Evolutionary conservation across 23 tunicate genomes (phyloP), one percentile per base, ranked within the genome.

Genomic region (Botrylloides violaceus): DNA sequence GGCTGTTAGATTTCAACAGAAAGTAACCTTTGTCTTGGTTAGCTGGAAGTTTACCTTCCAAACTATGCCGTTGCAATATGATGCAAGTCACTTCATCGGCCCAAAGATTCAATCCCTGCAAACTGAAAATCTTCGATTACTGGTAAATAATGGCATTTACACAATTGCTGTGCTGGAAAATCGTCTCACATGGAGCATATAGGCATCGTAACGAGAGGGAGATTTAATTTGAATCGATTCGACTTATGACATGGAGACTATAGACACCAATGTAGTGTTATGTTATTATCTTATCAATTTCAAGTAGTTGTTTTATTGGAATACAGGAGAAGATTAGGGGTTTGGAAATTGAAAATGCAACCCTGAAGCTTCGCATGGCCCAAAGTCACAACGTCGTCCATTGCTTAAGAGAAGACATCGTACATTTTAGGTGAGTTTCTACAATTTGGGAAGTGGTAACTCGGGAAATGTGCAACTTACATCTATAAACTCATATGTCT

Each of bases 11-110:
- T 47, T 12, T 47, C 12, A 47, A 47, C 55, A 47, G 55, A 12
- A 12, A 47, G n/a, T n/a, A n/a, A n/a, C n/a, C n/a, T n/a, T n/a
- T n/a, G n/a, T n/a, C n/a, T n/a, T n/a, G n/a, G n/a, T n/a, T n/a
- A n/a, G n/a, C n/a, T n/a, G n/a, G n/a, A n/a, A n/a, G n/a, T n/a
- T n/a, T 43, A 9, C 53, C 53, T 43, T 43, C 53, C 53, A 43
- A 43, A 68, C 20, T 9, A 68, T 68, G 74, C 74, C 74, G 0
- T 25, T 68, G 15, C 36, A 43, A 21, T 68, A 35, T 1, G 74
- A 68, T 68, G 74, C 37, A 25, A 68, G 74, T 37, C 74, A 68
- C 37, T 68, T 68, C 74, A 43, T 68, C 21, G 74, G 74, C 12
- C 74, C 74, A 4, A 68, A 68, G 37, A 26, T 68, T 43, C 74